Evolutionary conservation across 1,140 invertebrate genomes (phyloP).

Genomic region (Drosophila bifasciata): DNA sequence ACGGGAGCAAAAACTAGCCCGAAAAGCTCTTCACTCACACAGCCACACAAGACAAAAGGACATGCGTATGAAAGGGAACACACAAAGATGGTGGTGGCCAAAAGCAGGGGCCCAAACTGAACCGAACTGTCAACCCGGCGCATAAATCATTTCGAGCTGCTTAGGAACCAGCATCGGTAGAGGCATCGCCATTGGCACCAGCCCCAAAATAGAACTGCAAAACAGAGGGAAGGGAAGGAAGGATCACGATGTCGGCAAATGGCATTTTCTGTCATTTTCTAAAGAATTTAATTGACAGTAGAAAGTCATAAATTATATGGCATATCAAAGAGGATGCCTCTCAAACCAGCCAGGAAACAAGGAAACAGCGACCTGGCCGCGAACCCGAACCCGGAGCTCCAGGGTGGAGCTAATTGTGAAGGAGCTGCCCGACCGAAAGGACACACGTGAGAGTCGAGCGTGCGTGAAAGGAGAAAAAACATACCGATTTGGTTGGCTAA

Average conservation of each 20-base stretch:
- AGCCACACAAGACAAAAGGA: constrained; percentile 17
- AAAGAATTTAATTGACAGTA: constrained; percentile 81
- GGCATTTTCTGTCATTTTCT: constrained; percentile 75
- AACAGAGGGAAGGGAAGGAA: no score
- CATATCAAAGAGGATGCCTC: constrained; percentile 34
- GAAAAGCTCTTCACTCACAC: constrained; percentile 52
- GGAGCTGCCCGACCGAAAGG: constrained; percentile 4
- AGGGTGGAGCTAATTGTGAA: constrained; percentile 49
- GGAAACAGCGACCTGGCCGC: constrained; percentile 1
- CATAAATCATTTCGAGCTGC: constrained; percentile 70
- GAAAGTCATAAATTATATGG: constrained; percentile 79
- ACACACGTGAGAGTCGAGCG: constrained; percentile 27
- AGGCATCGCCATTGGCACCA: constrained; percentile 1
- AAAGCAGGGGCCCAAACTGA: background rate
- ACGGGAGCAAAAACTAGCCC: constrained; percentile 50
- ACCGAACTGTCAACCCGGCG: constrained; percentile 52
- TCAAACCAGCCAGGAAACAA: background rate
- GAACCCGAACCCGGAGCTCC: constrained; percentile 7
- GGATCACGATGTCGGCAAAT: constrained; percentile 61
- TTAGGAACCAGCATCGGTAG: constrained; percentile 13
- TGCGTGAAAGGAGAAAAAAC: constrained; percentile 43
- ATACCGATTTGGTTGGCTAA: constrained; percentile 79
- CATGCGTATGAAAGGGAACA: constrained; percentile 10
- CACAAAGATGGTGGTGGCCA: constrained; percentile 48
- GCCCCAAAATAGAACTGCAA: constrained; percentile 36